Evolutionary conservation across 1,140 invertebrate genomes (phyloP).

Genomic region (Spodoptera frugiperda): DNA sequence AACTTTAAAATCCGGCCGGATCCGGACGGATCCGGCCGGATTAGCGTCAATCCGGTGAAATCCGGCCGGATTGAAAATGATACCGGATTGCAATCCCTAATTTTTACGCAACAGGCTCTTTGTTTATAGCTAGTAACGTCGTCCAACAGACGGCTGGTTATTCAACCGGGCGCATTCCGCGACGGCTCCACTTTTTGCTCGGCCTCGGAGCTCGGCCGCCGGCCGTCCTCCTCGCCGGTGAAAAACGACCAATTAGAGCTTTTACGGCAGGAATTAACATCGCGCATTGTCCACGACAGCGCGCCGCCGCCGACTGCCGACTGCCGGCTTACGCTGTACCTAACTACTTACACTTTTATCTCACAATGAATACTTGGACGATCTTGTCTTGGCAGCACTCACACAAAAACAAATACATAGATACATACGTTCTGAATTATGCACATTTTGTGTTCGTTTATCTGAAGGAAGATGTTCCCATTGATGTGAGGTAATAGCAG

Average conservation of each 20-base stretch:
- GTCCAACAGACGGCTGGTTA: conserved; percentile 78
- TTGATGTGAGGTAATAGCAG: conserved; percentile 61
- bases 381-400: conserved; percentile 58
- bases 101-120: conserved; percentile 83
- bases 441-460: conserved; percentile 62
- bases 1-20: too few species aligned
- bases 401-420: conserved; percentile 50
- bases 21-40: too few species aligned
- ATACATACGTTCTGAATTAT: conserved; percentile 52
- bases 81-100: too few species aligned
- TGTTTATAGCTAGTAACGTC: conserved; percentile 77
- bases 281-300: conserved; percentile 68
- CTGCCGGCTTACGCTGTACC: conserved; percentile 49
- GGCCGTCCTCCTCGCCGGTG: conserved; percentile 63
- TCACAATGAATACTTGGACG: conserved; percentile 47
- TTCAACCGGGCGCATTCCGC: conserved; percentile 84
- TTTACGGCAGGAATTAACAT: conserved; percentile 81
- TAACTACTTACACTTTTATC: conserved; percentile 46
- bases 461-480: conserved; percentile 56
- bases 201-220: conserved; percentile 46
- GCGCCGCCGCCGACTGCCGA: conserved; percentile 16
- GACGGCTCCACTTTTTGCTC: conserved; percentile 82
- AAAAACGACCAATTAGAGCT: conserved; percentile 84
- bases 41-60: too few species aligned
- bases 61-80: too few species aligned